Percentiles rank a stretch among this genome's conserved stretches.
Conservation (phyloP, 2,888 invertebrate species). For the Volucella bombylans region DNA sequence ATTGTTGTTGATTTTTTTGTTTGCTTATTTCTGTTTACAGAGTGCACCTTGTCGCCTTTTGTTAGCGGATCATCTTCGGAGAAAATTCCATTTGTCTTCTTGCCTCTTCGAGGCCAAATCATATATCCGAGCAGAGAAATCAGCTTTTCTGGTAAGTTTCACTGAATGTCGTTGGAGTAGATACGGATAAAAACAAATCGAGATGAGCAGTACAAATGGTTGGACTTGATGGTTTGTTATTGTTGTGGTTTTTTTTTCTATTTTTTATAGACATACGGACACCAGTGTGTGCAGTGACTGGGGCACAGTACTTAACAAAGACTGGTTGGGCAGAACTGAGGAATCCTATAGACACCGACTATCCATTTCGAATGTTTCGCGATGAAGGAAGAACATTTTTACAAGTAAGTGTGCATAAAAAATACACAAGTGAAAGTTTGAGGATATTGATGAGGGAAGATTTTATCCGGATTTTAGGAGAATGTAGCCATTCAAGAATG, state of each 20-base stretch:
- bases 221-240: constrained; percentile 31
- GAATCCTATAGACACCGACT: constrained; percentile 89
- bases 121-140: constrained; percentile 94
- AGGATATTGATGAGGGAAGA: constrained; percentile 13
- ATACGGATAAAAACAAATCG: neutral
- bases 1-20: constrained; percentile 66
- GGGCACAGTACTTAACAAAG: constrained; percentile 90
- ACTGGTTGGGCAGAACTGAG: constrained; percentile 91
- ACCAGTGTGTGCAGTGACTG: constrained; percentile 92
- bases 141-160: constrained; percentile 86
- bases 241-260: constrained; percentile 1
- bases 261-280: constrained; percentile 86
- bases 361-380: constrained; percentile 90
- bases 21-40: constrained; percentile 83
- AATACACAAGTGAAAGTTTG: constrained; percentile 51
- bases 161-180: constrained; percentile 56
- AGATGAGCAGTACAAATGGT: constrained; percentile 29
- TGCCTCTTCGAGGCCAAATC: constrained; percentile 93
- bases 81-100: constrained; percentile 92
- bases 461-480: neutral
- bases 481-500: too few species aligned
- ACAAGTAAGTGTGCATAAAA: constrained; percentile 84
- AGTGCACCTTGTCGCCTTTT: constrained; percentile 91
- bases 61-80: constrained; percentile 88
- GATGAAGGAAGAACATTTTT: constrained; percentile 92